Percentiles rank a stretch among this genome's conserved stretches.
phyloP scores from a whole-genome alignment of 2,888 invertebrate species.

The Oligia latruncula region DNA sequence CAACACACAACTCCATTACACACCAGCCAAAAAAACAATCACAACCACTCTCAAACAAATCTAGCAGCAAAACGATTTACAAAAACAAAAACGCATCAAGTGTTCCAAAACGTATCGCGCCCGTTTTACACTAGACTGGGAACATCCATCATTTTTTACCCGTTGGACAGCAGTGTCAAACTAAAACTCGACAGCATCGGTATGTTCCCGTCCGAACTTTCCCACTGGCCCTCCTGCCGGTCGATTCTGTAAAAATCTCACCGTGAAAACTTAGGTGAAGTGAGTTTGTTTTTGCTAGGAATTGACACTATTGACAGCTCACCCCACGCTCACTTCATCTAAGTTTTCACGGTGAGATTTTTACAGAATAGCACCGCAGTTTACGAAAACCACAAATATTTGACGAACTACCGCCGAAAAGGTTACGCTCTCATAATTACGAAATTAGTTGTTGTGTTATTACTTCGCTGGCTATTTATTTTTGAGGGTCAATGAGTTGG shows the following conservation, averaged over 20 bases:
- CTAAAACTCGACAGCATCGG: slow-evolving; percentile 18
- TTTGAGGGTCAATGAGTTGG: slow-evolving; percentile 12
- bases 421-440: slow-evolving; percentile 33
- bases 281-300: too few species aligned
- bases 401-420: slow-evolving; percentile 48
- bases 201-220: slow-evolving; percentile 22
- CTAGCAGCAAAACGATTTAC: slow-evolving; percentile 18
- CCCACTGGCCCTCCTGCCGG: slow-evolving; percentile 15
- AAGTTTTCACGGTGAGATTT: too few species aligned
- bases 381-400: slow-evolving; percentile 53
- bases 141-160: slow-evolving; percentile 25
- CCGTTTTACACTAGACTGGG: slow-evolving; percentile 16
- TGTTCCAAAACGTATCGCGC: slow-evolving; percentile 17
- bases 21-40: slow-evolving; percentile 20
- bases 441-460: slow-evolving; percentile 45
- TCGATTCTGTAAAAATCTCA: too few species aligned
- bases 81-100: slow-evolving; percentile 38
- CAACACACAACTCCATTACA: slow-evolving; percentile 14
- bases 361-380: background rate
- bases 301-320: too few species aligned
- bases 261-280: too few species aligned
- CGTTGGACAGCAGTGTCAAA: slow-evolving; percentile 29
- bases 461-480: slow-evolving; percentile 18
- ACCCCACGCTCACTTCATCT: too few species aligned
- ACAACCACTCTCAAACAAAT: slow-evolving; percentile 35